Evolutionary conservation across 2,113 vertebrate genomes (phyloP).

Genomic region (Carassius carassius): DNA sequence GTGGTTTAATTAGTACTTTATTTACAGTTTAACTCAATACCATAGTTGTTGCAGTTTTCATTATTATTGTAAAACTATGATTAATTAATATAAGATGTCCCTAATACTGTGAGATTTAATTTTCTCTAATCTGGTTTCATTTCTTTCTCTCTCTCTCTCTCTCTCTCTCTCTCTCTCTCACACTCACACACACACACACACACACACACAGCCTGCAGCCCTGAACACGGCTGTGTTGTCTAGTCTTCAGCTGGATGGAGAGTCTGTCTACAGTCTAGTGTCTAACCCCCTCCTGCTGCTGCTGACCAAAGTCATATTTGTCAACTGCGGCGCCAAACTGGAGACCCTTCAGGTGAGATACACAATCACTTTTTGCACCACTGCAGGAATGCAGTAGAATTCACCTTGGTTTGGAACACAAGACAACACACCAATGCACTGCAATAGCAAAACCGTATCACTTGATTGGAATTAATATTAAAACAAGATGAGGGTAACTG

Average conservation of each 20-base stretch:
- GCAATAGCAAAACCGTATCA: no score
- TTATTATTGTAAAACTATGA: not conserved
- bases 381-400: not conserved
- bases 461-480: not conserved
- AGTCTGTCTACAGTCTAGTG: constrained; percentile 88
- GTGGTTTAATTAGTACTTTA: not conserved
- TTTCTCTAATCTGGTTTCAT: not conserved
- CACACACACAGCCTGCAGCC: constrained; percentile 63
- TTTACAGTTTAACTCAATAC: not conserved
- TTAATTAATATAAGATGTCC: not conserved
- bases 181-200: not conserved
- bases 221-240: constrained; percentile 72
- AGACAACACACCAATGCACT: not conserved
- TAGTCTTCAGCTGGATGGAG: constrained; percentile 86
- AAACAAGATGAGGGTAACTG: not conserved
- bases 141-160: constrained; percentile 37
- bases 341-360: constrained; percentile 82
- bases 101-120: not conserved
- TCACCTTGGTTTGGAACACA: not conserved
- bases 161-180: constrained; percentile 43
- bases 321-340: constrained; percentile 79
- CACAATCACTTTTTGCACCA: not conserved
- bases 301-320: constrained; percentile 82
- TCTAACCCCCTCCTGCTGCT: constrained; percentile 84
- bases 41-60: not conserved